A percentile compares a stretch with the other conserved stretches of the same genome.
These are phyloP conservation scores for Phalacrocorax pelagicus DNA, from an alignment of 2,113 vertebrate species.

Conservation along the genomic window DNA sequence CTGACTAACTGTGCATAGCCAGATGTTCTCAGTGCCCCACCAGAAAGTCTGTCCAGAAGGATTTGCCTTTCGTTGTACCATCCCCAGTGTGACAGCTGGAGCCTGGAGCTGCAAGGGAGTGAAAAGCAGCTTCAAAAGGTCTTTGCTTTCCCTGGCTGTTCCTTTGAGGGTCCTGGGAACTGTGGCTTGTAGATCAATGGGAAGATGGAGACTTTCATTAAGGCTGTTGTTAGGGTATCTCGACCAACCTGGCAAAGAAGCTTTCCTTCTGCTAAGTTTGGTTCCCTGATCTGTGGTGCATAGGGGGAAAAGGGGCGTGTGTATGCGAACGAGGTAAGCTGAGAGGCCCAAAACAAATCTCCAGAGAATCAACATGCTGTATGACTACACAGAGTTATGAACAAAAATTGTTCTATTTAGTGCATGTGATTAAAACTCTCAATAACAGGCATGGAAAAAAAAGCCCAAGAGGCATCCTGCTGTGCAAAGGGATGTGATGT, in stretches of 20 bases:
- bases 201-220: conserved; percentile 37
- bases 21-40: neutral
- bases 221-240: conserved; percentile 38
- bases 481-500: neutral
- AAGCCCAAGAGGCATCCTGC: neutral
- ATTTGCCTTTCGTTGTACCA: neutral
- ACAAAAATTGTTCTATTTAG: neutral
- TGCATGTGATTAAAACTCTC: neutral
- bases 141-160: neutral
- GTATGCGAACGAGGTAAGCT: fast-evolving
- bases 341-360: neutral
- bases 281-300: neutral
- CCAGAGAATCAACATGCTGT: neutral
- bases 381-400: neutral
- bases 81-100: neutral
- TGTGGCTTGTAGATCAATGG: neutral
- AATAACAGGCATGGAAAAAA: neutral
- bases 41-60: neutral
- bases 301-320: neutral
- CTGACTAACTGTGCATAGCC: neutral
- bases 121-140: neutral
- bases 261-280: conserved; percentile 47
- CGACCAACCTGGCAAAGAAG: conserved; percentile 21
- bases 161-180: neutral
- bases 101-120: neutral